Percentiles rank a stretch among this genome's conserved stretches.
Conservation (phyloP, 64 coral and sea anemone species). For the Pocillopora verrucosa region DNA sequence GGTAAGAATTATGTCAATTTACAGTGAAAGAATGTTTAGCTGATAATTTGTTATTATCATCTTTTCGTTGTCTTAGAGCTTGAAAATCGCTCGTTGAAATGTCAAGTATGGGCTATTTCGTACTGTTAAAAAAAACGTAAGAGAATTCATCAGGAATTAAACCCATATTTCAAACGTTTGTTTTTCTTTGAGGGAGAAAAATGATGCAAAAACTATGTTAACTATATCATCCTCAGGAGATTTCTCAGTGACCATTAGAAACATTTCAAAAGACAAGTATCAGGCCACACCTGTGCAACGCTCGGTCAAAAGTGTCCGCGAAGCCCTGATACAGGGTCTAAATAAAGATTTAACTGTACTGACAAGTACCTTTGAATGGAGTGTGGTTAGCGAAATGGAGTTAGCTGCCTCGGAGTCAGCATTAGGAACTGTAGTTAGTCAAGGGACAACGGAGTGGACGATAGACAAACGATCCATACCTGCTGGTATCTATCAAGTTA, state of each 20-base stretch:
- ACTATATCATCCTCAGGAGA: neutral
- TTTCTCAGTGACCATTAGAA: constrained; percentile 7
- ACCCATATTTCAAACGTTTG: neutral
- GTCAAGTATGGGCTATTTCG: too few species aligned
- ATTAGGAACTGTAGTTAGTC: constrained; percentile 16
- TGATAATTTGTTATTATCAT: neutral
- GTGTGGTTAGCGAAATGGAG: constrained; percentile 16
- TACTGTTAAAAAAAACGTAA: too few species aligned
- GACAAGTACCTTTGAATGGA: neutral
- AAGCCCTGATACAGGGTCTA: neutral
- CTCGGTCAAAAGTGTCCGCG: neutral
- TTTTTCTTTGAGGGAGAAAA: neutral
- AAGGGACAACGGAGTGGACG: constrained; percentile 7
- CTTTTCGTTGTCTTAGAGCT: neutral
- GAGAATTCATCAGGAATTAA: too few species aligned
- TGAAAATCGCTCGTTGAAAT: too few species aligned
- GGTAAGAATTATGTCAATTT: neutral
- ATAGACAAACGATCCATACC: constrained; percentile 9
- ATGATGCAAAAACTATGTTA: neutral
- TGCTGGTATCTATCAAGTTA: constrained; percentile 4
- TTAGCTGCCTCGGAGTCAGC: constrained; percentile 1
- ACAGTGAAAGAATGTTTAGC: neutral
- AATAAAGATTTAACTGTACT: neutral
- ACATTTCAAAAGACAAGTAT: constrained; percentile 39
- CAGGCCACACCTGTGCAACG: neutral